phyloP scores from a whole-genome alignment of 2,797 vertebrate genomes.

The Apodemus agrarius region DNA sequence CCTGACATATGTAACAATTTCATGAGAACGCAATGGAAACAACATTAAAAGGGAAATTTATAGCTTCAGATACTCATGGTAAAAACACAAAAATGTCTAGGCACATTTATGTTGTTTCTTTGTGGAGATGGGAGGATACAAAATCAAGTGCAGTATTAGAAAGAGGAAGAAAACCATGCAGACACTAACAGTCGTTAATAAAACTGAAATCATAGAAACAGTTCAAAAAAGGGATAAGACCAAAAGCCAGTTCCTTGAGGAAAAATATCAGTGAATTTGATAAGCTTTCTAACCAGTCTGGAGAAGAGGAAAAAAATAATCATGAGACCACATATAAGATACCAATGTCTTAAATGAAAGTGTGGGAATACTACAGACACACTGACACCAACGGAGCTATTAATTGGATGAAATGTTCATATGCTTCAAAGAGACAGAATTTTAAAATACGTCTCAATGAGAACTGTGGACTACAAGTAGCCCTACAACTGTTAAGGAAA shows the following conservation, averaged over 20 bases:
- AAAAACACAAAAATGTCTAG: slow-evolving; percentile 29
- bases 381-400: background rate
- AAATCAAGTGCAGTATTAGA: background rate
- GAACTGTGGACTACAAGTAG: slow-evolving; percentile 25
- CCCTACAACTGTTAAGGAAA: background rate
- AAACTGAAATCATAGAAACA: slow-evolving; percentile 37
- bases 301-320: background rate
- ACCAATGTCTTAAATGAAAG: slow-evolving; percentile 2
- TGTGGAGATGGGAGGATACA: background rate
- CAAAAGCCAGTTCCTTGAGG: background rate
- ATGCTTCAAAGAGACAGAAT: slow-evolving; percentile 42
- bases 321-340: background rate
- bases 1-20: background rate
- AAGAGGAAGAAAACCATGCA: slow-evolving; percentile 37
- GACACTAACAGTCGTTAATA: background rate
- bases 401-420: background rate
- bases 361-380: background rate
- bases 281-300: background rate
- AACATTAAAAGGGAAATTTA: slow-evolving; percentile 8
- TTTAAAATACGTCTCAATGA: slow-evolving; percentile 16
- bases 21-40: background rate
- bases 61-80: slow-evolving; percentile 6
- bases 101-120: background rate
- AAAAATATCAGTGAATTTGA: slow-evolving; percentile 33
- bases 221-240: slow-evolving; percentile 10